Base-by-base conservation (phyloP, 2,113 vertebrate species). In the Psilopsiagon aurifrons region DNA sequence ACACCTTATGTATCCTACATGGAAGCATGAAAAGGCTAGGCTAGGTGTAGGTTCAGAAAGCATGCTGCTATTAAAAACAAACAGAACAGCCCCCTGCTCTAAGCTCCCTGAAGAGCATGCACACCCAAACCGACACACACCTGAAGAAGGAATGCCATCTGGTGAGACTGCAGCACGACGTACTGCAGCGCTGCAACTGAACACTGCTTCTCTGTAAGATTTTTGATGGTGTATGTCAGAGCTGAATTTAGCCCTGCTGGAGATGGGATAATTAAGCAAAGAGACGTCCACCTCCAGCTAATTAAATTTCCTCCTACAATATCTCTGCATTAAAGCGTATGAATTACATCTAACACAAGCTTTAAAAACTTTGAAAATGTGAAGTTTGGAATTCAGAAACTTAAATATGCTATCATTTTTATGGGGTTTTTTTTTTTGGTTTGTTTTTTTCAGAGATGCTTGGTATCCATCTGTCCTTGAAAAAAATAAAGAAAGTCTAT, bases 291-390 rank as follows among this genome's bases (percentile, higher is more conserved):
- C 81, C 86, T 92, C 83, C 92, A 92, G 80, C 51, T 81, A 91
- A 95, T 92, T 89, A 89, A 43, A 91, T 75, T 82, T 89, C 86
- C 94, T 94, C 73, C 91, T 75, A 83, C 95, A 77, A 7, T 43
- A 70, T 33, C 64, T 84, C 64, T 88, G 77, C 73, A 82, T 86
- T 91, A 52, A 91, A 91, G 47, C 8, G 8, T 43, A 96, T 64
- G 47, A 88, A 82, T 84, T 94, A 60, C 52, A 84, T 43, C 63
- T 60, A 81, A 81, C 20, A 57, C 9, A 82, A 84, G 69, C 47
- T 60, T 78, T 64, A 47, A 83, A 84, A 83, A 43, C 18, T 54
- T 39, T 23, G 46, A 78, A 31, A 75, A 51, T 9, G 4, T 35
- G 8, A 85, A 85, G 37, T 71, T 33, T 66, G 62, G 27, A 79